These are phyloP conservation scores for Perodicticus potto DNA, from an alignment of 2,797 vertebrate genomes.

Conservation along the genomic window DNA sequence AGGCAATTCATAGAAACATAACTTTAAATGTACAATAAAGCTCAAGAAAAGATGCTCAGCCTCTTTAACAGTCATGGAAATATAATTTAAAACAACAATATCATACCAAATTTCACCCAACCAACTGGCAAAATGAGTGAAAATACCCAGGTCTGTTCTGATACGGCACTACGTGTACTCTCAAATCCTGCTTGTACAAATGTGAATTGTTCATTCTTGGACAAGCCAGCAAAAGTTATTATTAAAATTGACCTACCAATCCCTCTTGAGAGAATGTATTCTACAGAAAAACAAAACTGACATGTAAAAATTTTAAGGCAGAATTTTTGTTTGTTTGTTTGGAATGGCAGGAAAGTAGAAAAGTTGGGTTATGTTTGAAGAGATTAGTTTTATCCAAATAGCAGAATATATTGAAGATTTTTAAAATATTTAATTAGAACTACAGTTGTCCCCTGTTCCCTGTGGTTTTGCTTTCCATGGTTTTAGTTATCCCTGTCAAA, in stretches of 20 bases:
- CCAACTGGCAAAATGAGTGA: not conserved
- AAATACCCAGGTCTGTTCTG: not conserved
- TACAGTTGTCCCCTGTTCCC: not conserved
- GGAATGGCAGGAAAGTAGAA: not conserved
- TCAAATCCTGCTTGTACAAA: not conserved
- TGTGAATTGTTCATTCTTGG: not conserved
- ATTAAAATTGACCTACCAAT: not conserved
- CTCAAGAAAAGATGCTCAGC: not conserved
- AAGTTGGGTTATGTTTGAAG: not conserved
- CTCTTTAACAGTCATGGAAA: not conserved
- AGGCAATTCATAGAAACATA: not conserved
- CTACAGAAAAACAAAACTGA: constrained; percentile 24
- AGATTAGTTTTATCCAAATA: not conserved
- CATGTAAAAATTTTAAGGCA: not conserved
- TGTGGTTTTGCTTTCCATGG: not conserved
- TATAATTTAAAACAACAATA: not conserved
- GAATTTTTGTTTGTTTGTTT: not conserved
- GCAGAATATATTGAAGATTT: not conserved
- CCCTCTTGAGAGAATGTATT: not conserved
- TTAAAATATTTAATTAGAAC: not conserved
- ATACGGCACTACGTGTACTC: accelerated
- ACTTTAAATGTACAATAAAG: constrained; percentile 20
- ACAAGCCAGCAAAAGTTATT: not conserved
- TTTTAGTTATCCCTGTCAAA: not conserved
- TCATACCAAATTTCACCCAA: not conserved